Evolutionary conservation across 2,888 invertebrate species (phyloP).

Genomic region (Mythimna vitellina): DNA sequence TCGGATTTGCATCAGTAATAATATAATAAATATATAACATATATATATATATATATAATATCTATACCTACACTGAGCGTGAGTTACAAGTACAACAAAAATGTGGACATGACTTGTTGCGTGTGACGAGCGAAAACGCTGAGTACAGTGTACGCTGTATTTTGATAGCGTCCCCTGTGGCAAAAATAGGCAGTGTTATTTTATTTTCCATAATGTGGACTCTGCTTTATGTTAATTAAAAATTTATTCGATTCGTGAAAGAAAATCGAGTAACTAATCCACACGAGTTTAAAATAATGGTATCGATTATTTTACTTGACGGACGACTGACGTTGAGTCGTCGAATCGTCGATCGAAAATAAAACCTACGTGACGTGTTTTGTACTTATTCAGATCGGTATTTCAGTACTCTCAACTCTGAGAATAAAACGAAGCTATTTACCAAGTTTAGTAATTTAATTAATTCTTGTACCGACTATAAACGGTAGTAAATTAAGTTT

Average conservation of each 20-base stretch:
- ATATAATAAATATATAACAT: no score
- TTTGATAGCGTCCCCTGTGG: no score
- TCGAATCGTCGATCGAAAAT: constrained; percentile 8
- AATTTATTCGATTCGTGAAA: neutral
- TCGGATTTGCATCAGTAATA: no score
- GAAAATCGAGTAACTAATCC: neutral
- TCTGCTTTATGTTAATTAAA: neutral
- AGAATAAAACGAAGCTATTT: constrained; percentile 42
- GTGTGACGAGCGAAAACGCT: no score
- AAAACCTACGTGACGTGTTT: constrained; percentile 60
- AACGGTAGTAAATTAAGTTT: constrained; percentile 37
- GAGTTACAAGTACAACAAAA: no score
- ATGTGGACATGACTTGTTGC: no score
- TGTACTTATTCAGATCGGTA: constrained; percentile 35
- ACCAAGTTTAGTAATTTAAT: constrained; percentile 54
- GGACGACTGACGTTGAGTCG: neutral
- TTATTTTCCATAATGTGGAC: neutral
- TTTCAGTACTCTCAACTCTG: constrained; percentile 27
- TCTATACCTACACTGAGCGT: no score
- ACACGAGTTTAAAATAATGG: neutral
- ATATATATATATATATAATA: no score
- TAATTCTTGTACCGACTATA: constrained; percentile 34
- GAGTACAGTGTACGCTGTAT: no score
- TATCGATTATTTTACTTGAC: constrained; percentile 19
- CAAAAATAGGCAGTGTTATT: no score